Evolutionary conservation across 2,113 vertebrate genomes (phyloP).

Genomic region (Cephalophus harveyi): DNA sequence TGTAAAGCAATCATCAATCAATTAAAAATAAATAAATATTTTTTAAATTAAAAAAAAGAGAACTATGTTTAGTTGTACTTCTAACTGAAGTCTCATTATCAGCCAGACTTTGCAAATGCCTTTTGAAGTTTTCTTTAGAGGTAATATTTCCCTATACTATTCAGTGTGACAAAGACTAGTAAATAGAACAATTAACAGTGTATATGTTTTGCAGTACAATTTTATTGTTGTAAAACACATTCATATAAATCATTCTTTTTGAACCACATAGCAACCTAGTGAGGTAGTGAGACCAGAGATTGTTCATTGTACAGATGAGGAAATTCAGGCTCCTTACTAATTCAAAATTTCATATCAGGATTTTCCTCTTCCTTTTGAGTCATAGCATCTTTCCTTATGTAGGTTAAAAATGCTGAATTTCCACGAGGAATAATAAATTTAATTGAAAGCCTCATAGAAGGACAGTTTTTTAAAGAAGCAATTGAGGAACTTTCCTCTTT

Average conservation of each 20-base stretch:
- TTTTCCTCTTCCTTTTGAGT: slow-evolving; percentile 25
- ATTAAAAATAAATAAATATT: background rate
- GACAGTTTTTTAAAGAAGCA: slow-evolving; percentile 85
- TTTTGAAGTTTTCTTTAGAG: background rate
- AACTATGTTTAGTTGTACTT: background rate
- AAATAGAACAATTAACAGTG: background rate
- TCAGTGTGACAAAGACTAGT: background rate
- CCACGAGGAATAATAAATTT: slow-evolving; percentile 58
- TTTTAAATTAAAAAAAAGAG: background rate
- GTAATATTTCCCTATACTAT: background rate
- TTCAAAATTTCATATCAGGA: background rate
- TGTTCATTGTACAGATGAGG: background rate
- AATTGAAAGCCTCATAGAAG: slow-evolving; percentile 81
- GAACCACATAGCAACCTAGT: background rate
- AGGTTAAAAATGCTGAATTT: slow-evolving; percentile 72
- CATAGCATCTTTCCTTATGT: slow-evolving; percentile 32
- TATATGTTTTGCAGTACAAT: background rate
- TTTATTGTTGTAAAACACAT: background rate
- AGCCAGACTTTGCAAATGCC: background rate
- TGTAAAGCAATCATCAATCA: background rate
- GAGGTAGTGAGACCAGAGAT: background rate
- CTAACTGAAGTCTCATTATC: background rate
- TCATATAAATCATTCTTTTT: background rate
- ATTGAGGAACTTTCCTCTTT: slow-evolving; percentile 85
- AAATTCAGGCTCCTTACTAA: background rate